These are phyloP conservation scores for Poecile atricapillus DNA, from an alignment of 2,113 vertebrate species.

Conservation along the genomic window DNA sequence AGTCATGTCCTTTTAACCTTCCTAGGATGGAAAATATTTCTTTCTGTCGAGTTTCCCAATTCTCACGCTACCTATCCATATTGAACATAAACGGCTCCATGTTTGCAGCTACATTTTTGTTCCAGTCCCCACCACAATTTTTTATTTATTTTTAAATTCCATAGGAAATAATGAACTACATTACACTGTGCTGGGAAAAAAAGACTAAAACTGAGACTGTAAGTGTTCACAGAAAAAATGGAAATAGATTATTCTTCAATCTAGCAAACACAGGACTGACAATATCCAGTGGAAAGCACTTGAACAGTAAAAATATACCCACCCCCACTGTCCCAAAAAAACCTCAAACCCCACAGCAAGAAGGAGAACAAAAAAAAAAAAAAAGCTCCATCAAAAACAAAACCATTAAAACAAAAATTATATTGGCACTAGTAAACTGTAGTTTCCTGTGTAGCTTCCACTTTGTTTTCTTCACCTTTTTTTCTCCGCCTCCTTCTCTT, in stretches of 20 bases:
- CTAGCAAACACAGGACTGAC: neutral
- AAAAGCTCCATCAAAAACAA: neutral
- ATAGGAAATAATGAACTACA: neutral
- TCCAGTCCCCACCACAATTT: neutral
- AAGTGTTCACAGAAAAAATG: neutral
- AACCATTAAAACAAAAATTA: neutral
- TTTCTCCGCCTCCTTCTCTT: neutral
- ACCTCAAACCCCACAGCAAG: accelerated
- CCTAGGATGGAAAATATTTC: neutral
- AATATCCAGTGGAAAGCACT: neutral
- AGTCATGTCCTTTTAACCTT: neutral
- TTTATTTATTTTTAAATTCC: neutral
- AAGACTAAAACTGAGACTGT: neutral
- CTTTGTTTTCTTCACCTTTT: neutral
- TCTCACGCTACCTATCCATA: neutral
- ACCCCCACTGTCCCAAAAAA: accelerated
- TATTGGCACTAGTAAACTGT: neutral
- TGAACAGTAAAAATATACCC: neutral
- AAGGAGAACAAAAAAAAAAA: neutral
- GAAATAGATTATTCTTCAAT: neutral
- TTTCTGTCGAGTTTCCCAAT: neutral
- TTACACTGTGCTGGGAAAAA: neutral
- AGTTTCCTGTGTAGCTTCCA: neutral
- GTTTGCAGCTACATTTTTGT: neutral
- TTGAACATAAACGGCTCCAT: neutral